These are phyloP conservation scores for Hybognathus amarus DNA, from an alignment of 2,797 vertebrate genomes.

Conservation along the genomic window DNA sequence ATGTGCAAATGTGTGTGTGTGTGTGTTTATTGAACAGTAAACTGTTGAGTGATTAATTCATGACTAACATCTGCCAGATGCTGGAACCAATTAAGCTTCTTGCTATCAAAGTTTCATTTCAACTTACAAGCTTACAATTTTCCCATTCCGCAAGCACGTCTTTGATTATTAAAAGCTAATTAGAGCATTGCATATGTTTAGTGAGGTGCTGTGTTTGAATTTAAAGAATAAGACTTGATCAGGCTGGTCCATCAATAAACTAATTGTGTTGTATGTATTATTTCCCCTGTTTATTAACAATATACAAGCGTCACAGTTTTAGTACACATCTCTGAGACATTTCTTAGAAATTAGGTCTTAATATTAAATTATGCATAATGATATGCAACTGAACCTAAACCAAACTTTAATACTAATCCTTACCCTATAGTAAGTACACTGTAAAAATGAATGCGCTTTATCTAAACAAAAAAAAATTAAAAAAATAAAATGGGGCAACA, in stretches of 20 bases:
- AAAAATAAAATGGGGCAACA: no score
- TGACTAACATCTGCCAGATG: constrained; percentile 57
- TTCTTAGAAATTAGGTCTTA: not conserved
- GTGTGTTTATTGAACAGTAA: constrained; percentile 8
- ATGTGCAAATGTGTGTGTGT: not conserved
- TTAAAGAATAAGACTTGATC: not conserved
- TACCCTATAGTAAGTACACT: not conserved
- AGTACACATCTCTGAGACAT: not conserved
- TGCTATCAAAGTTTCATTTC: constrained; percentile 44
- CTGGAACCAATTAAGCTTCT: constrained; percentile 53
- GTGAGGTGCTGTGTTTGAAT: constrained; percentile 13
- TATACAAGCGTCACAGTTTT: not conserved
- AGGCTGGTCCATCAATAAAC: not conserved
- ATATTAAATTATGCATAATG: not conserved
- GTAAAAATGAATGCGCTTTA: no score
- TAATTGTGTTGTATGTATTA: not conserved
- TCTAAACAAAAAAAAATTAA: no score
- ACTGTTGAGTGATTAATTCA: constrained; percentile 33
- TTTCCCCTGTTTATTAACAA: not conserved
- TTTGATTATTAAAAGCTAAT: constrained; percentile 54
- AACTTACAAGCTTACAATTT: constrained; percentile 49
- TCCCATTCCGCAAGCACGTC: constrained; percentile 32
- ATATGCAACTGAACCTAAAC: not conserved
- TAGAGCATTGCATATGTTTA: constrained; percentile 58
- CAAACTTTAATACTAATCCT: not conserved